phyloP scores from a whole-genome alignment of 35 echinoderm and acorn worm genomes.

The Ptychodera flava region DNA sequence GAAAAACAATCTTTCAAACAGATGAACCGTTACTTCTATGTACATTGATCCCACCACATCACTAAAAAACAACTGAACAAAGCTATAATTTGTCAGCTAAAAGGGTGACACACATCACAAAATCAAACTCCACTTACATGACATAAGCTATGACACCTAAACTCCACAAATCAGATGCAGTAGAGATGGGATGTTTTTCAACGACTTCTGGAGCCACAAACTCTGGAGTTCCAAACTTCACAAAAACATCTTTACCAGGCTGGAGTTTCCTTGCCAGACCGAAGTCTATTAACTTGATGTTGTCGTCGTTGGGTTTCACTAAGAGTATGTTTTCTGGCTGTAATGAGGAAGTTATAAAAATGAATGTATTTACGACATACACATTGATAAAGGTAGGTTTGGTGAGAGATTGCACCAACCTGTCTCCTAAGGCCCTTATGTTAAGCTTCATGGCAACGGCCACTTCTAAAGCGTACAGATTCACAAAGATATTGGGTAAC shows the following conservation, averaged over 20 bases:
- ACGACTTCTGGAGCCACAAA: constrained; percentile 97
- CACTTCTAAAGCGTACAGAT: too few relatives aligned
- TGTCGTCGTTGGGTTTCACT: constrained; percentile 70
- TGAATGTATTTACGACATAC: not conserved
- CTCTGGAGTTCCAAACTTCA: constrained; percentile 88
- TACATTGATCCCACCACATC: too few relatives aligned
- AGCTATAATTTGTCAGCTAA: too few relatives aligned
- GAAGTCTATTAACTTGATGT: constrained; percentile 96
- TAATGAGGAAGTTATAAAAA: not conserved
- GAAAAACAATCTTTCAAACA: too few relatives aligned
- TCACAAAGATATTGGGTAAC: too few relatives aligned
- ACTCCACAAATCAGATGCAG: constrained; percentile 84
- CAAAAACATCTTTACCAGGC: constrained; percentile 59
- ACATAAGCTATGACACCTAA: constrained; percentile 92
- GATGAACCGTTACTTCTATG: too few relatives aligned
- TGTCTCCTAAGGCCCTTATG: too few relatives aligned
- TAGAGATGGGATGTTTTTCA: constrained; percentile 65
- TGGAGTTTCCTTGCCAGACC: constrained; percentile 67
- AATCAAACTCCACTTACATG: constrained; percentile 92
- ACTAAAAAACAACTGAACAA: too few relatives aligned
- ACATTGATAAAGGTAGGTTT: not conserved
- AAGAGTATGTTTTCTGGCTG: constrained; percentile 96
- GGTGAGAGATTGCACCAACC: not conserved
- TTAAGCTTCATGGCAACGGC: too few relatives aligned
- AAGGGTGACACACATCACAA: too few relatives aligned